These are phyloP conservation scores for Craniophora ligustri DNA, from an alignment of 2,888 invertebrate species.

Conservation along the genomic window DNA sequence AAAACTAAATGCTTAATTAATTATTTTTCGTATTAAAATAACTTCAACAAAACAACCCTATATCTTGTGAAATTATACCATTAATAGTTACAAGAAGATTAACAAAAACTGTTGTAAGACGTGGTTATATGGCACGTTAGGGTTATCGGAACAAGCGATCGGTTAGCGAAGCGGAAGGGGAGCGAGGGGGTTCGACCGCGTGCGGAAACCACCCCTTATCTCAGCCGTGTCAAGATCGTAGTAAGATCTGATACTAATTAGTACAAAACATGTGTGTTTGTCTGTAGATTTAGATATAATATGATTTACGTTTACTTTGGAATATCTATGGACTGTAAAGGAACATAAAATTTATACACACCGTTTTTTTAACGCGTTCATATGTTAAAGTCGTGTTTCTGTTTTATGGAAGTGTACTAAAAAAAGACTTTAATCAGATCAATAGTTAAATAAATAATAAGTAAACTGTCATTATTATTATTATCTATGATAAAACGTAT, in stretches of 20 bases:
- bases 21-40: background rate
- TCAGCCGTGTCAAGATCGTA: conserved; percentile 61
- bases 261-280: conserved; percentile 47
- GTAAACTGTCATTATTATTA: too few species aligned
- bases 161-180: conserved; percentile 52
- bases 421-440: too few species aligned
- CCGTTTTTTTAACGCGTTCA: too few species aligned
- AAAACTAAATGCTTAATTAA: background rate
- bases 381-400: too few species aligned
- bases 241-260: conserved; percentile 52
- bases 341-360: too few species aligned
- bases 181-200: conserved; percentile 24
- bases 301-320: conserved; percentile 5
- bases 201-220: conserved; percentile 60
- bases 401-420: too few species aligned
- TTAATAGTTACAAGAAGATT: conserved; percentile 33
- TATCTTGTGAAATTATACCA: conserved; percentile 13
- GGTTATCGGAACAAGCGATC: conserved; percentile 65
- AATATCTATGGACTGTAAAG: too few species aligned
- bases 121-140: conserved; percentile 68
- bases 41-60: background rate
- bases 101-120: conserved; percentile 58
- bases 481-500: too few species aligned
- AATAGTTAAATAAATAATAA: too few species aligned
- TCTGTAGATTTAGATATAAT: conserved; percentile 36